Evolutionary conservation across 2,113 vertebrate species (phyloP).

Genomic region (Dicerorhinus sumatrensis): DNA sequence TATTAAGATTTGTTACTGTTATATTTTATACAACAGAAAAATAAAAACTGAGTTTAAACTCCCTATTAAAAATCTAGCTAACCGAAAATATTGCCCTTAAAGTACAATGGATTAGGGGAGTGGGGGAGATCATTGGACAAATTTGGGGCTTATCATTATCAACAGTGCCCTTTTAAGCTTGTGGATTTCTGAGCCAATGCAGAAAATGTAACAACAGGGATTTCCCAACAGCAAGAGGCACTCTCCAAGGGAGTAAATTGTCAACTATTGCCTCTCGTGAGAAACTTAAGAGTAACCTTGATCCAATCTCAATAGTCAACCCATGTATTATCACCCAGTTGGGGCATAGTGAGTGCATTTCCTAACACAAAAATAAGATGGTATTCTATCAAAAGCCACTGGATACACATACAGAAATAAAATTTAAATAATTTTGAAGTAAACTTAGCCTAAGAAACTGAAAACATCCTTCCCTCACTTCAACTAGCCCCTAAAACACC

Average conservation of each 20-base stretch:
- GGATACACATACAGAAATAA: slow-evolving; percentile 78
- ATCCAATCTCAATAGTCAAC: slow-evolving; percentile 84
- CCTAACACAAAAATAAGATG: slow-evolving; percentile 84
- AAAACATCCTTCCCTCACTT: slow-evolving; percentile 69
- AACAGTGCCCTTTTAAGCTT: slow-evolving; percentile 82
- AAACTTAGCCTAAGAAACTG: slow-evolving; percentile 75
- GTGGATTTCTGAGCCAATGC: slow-evolving; percentile 79
- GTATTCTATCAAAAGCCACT: slow-evolving; percentile 80
- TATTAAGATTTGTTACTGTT: slow-evolving; percentile 60
- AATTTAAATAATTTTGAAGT: slow-evolving; percentile 79
- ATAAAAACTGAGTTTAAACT: slow-evolving; percentile 61
- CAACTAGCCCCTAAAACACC: slow-evolving; percentile 52
- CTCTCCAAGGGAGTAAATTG: slow-evolving; percentile 80
- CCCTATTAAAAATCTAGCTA: slow-evolving; percentile 72
- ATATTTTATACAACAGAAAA: slow-evolving; percentile 50
- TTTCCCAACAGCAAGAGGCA: slow-evolving; percentile 84
- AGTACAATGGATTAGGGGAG: slow-evolving; percentile 73
- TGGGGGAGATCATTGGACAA: slow-evolving; percentile 76
- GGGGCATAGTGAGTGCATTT: slow-evolving; percentile 81
- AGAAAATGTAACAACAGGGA: slow-evolving; percentile 83
- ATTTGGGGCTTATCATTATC: slow-evolving; percentile 84
- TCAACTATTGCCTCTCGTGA: slow-evolving; percentile 79
- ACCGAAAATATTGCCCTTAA: slow-evolving; percentile 72
- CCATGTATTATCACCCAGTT: slow-evolving; percentile 84
- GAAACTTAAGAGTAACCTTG: slow-evolving; percentile 83